Evolutionary conservation across 2,113 vertebrate species (phyloP).

Genomic region (Sapajus apella): DNA sequence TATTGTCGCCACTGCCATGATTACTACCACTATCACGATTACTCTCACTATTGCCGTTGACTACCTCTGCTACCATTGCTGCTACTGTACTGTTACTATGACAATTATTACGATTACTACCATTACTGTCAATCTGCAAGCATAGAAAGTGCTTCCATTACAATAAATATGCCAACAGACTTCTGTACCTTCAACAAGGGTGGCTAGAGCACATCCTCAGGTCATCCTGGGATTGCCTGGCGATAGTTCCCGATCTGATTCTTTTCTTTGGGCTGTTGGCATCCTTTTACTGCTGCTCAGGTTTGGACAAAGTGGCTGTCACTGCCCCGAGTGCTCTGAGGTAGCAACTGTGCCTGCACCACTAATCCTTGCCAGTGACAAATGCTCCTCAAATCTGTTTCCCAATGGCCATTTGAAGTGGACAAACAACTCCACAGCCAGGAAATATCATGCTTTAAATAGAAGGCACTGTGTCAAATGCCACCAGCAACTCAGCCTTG

Average conservation of each 20-base stretch:
- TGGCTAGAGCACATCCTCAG: not conserved
- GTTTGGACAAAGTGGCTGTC: constrained; percentile 48
- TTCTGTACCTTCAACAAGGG: not conserved
- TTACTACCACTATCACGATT: not conserved
- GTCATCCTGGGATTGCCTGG: not conserved
- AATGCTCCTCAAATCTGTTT: constrained; percentile 27
- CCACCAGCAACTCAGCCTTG: constrained; percentile 47
- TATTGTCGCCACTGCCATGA: too few species aligned
- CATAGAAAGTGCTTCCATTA: not conserved
- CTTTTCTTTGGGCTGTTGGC: not conserved
- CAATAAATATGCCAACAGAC: not conserved
- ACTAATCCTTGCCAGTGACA: constrained; percentile 64
- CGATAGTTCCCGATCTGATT: not conserved
- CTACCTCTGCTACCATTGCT: not conserved
- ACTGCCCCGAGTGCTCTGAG: constrained; percentile 35
- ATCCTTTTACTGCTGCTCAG: constrained; percentile 15
- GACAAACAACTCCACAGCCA: constrained; percentile 45
- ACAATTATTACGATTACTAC: not conserved
- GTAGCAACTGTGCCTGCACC: constrained; percentile 48
- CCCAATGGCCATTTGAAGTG: constrained; percentile 48
- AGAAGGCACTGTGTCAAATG: constrained; percentile 50
- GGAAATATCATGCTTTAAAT: constrained; percentile 64
- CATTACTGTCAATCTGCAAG: rapidly evolving
- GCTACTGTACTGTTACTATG: too few species aligned
- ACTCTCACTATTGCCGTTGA: not conserved